Conservation (phyloP, 2,797 vertebrate species). For the Chrysolophus pictus region DNA sequence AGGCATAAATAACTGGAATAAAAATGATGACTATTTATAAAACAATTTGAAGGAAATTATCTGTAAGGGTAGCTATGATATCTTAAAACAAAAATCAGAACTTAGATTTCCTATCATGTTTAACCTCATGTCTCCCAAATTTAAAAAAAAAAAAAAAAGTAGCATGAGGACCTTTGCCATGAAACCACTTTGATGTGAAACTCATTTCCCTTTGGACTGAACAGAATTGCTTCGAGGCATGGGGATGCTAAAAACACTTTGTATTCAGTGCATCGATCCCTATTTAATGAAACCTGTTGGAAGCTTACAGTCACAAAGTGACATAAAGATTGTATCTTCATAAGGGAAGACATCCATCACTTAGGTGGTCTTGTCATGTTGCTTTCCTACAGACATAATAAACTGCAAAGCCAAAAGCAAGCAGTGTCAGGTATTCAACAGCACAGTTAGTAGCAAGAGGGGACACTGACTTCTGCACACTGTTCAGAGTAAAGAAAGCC, state of each 20-base stretch:
- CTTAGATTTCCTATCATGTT: neutral
- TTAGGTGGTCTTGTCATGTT: slow-evolving; percentile 33
- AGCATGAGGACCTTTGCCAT: neutral
- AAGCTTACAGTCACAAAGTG: slow-evolving; percentile 34
- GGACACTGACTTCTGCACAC: neutral
- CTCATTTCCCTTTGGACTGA: neutral
- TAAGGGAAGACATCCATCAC: slow-evolving; percentile 57
- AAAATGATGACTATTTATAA: neutral
- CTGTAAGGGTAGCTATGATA: neutral
- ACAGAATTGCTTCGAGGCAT: neutral
- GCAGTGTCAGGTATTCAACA: slow-evolving; percentile 32
- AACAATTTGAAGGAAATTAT: neutral
- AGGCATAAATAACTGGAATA: neutral
- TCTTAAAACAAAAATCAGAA: neutral
- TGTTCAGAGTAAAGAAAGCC: neutral
- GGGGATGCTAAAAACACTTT: slow-evolving; percentile 37
- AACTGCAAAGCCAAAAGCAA: slow-evolving; percentile 36
- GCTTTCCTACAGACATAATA: slow-evolving; percentile 51
- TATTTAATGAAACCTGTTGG: slow-evolving; percentile 56
- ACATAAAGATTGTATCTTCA: slow-evolving; percentile 53
- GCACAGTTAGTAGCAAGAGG: neutral
- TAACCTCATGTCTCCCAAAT: neutral
- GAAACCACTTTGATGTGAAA: slow-evolving; percentile 27
- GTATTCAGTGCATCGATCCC: slow-evolving; percentile 16
- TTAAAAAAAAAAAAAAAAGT: slow-evolving; percentile 8